A percentile compares a stretch with the other conserved stretches of the same genome.
phyloP scores from a whole-genome alignment of 2,797 vertebrate genomes.

The Phataginus tricuspis region DNA sequence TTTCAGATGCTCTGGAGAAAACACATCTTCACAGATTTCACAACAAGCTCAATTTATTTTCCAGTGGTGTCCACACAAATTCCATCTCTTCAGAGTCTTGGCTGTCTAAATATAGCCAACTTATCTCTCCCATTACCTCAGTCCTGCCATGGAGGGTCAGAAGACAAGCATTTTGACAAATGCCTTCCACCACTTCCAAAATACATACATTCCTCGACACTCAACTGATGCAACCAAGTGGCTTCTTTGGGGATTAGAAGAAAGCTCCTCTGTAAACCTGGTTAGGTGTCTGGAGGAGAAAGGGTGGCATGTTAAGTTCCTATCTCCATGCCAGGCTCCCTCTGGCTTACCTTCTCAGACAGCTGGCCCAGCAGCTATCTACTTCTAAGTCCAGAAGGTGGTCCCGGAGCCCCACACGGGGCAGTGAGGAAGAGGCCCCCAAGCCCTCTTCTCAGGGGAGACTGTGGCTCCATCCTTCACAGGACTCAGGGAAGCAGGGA shows the following conservation, averaged over 20 bases:
- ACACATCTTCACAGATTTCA: constrained; percentile 50
- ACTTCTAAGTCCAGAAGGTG: not conserved
- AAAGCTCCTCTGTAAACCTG: constrained; percentile 69
- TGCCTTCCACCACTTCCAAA: constrained; percentile 73
- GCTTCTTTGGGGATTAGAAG: constrained; percentile 72
- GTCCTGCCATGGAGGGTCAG: constrained; percentile 55
- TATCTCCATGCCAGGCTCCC: not conserved
- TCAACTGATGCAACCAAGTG: constrained; percentile 67
- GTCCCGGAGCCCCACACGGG: not conserved
- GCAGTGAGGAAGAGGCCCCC: not conserved
- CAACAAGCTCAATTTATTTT: constrained; percentile 45
- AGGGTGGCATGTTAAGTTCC: not conserved
- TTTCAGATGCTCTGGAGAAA: constrained; percentile 34
- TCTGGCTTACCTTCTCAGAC: not conserved
- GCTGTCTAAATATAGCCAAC: constrained; percentile 66
- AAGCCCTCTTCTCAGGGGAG: not conserved
- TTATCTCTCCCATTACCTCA: constrained; percentile 79
- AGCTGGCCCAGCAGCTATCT: not conserved
- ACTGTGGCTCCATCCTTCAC: not conserved
- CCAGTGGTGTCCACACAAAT: constrained; percentile 56
- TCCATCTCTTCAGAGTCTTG: constrained; percentile 63
- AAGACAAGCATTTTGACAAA: constrained; percentile 68
- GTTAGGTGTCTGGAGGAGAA: constrained; percentile 25
- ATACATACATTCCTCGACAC: constrained; percentile 59
- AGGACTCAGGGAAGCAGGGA: not conserved